Evolutionary conservation across 2,888 invertebrate species (phyloP), one percentile per base, ranked within the genome.

Genomic region (Nemurella pictetii): DNA sequence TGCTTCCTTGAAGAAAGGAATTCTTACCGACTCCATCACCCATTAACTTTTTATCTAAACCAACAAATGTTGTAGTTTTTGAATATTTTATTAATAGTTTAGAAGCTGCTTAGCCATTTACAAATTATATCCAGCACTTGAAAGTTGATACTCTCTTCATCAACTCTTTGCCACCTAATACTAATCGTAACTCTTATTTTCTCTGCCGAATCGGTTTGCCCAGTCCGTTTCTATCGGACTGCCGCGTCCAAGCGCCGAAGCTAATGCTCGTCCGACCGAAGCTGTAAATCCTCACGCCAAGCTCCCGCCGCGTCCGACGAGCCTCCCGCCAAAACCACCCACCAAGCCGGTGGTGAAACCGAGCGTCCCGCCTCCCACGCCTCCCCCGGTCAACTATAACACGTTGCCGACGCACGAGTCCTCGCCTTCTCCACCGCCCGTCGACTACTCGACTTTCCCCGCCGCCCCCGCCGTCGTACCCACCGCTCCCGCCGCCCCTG

Each of bases 401-500:
- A 92, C 92, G 7, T 75, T 75, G 2, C 75, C 75, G 28, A 20
- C 90, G 89, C 91, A 92, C 87, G 86, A 88, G 85, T 86, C 88
- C 86, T 15, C 85, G 87, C 15, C 87, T 87, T 4, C 84, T 87
- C 83, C 83, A 3, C 84, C 81, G 4, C 73, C 84, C 3, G 84
- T 84, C 80, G 82, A 84, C 32, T 84, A 85, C 72, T 78, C 80
- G 86, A 32, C 84, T 86, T 15, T 87, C 87, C 28, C 85, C 85
- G 27, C 90, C 74, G 89, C 88, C 86, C 90, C 92, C 91, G 90
- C 90, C 75, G 20, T n/a, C n/a, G n/a, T n/a, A n/a, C n/a, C n/a
- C n/a, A 91, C 91, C 88, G 91, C 92, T 77, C 89, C 90, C 84
- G 91, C 92, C 83, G 91, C 91, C 88, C 91, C 92, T 86, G 91